phyloP scores from a whole-genome alignment of 2,113 vertebrate genomes.

The Solenodon paradoxus region DNA sequence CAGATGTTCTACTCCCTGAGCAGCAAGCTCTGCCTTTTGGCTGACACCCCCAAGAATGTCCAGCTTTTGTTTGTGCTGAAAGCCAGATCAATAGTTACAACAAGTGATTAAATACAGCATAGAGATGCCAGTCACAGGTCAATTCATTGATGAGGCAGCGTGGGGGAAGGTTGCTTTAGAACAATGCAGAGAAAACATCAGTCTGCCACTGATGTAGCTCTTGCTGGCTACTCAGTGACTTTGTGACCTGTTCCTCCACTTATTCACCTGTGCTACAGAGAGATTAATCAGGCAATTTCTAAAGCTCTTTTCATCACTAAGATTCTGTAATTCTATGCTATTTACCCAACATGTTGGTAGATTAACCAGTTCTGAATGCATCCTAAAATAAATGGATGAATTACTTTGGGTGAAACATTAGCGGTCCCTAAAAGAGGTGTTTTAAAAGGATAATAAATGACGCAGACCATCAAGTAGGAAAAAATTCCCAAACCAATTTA shows the following conservation, averaged over 20 bases:
- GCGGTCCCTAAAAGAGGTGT: neutral
- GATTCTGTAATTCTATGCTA: neutral
- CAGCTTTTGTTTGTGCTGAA: constrained; percentile 13
- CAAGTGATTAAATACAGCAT: constrained; percentile 25
- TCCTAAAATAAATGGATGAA: neutral
- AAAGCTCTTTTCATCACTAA: neutral
- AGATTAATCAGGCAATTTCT: neutral
- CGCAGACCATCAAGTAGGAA: neutral
- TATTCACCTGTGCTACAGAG: neutral
- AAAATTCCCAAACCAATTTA: neutral
- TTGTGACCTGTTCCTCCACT: neutral
- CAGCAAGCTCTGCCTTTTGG: constrained; percentile 25
- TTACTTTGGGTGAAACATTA: neutral
- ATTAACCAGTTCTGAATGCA: neutral
- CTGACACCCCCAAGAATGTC: neutral
- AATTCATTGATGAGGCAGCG: neutral
- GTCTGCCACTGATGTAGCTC: neutral
- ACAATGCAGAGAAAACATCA: neutral
- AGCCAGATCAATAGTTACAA: constrained; percentile 22
- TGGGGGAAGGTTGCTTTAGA: neutral
- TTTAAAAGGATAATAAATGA: neutral
- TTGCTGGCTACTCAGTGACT: neutral
- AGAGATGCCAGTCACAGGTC: neutral
- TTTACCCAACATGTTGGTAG: neutral
- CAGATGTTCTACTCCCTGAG: neutral